Evolutionary conservation across 1,140 invertebrate species (phyloP).

Genomic region (Apis laboriosa): DNA sequence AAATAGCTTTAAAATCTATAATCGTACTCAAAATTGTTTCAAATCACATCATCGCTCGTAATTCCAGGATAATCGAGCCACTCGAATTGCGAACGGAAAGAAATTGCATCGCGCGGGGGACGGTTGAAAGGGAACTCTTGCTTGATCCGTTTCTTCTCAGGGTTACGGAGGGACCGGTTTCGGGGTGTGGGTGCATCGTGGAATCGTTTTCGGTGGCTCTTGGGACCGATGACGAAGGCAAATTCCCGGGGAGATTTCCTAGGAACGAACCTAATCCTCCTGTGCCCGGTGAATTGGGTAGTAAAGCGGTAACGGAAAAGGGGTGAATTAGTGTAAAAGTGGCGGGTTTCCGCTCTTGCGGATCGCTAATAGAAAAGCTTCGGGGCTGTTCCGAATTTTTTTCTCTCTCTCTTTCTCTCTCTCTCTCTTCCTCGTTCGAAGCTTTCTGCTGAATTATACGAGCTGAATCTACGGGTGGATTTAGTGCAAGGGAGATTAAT

Average conservation of each 20-base stretch:
- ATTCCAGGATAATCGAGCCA: constrained; percentile 18
- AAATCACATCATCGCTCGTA: background rate
- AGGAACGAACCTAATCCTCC: constrained; percentile 64
- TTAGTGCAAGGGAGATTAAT: background rate
- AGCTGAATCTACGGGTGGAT: background rate
- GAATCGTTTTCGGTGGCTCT: constrained; percentile 59
- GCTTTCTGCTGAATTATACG: constrained; percentile 20
- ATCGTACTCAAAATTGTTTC: too few species aligned
- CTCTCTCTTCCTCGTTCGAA: background rate
- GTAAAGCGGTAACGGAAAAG: constrained; percentile 65
- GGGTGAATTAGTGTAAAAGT: constrained; percentile 64
- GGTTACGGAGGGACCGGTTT: background rate
- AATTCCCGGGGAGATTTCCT: constrained; percentile 63
- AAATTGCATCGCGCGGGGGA: constrained; percentile 20
- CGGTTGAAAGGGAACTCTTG: constrained; percentile 25
- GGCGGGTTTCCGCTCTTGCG: constrained; percentile 28
- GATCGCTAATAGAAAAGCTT: constrained; percentile 48
- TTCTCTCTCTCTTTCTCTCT: background rate
- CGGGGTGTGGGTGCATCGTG: constrained; percentile 28
- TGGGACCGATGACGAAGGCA: constrained; percentile 66
- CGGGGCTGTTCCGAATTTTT: constrained; percentile 25
- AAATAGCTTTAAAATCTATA: too few species aligned
- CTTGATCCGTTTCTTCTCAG: constrained; percentile 41
- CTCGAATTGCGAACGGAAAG: constrained; percentile 2
- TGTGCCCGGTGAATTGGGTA: constrained; percentile 62